These are phyloP conservation scores for Bursaphelenchus okinawaensis DNA, from an alignment of 2,888 invertebrate species.

Conservation along the genomic window DNA sequence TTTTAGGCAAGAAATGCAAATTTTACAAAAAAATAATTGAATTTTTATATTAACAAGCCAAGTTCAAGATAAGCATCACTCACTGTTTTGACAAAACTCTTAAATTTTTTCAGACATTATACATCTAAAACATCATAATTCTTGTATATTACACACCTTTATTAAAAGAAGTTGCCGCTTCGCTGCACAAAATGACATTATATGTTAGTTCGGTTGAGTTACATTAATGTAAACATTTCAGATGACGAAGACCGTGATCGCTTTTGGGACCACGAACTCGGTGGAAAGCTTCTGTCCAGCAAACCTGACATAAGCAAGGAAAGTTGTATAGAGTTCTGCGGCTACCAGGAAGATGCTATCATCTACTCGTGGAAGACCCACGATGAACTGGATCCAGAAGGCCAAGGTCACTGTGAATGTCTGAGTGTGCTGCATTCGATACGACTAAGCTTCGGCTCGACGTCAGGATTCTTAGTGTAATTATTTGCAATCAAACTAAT, in stretches of 20 bases:
- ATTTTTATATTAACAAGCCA: no score
- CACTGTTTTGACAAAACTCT: no score
- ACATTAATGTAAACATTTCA: slow-evolving; percentile 14
- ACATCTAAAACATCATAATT: no score
- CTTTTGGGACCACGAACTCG: slow-evolving; percentile 36
- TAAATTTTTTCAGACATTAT: no score
- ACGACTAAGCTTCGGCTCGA: slow-evolving; percentile 31
- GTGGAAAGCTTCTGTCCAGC: slow-evolving; percentile 22
- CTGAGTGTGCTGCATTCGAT: slow-evolving; percentile 31
- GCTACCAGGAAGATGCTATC: slow-evolving; percentile 17
- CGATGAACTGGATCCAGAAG: slow-evolving; percentile 23
- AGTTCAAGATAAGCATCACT: no score
- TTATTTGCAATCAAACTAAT: slow-evolving; percentile 14
- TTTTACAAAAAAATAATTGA: no score
- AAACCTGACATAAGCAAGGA: slow-evolving; percentile 24
- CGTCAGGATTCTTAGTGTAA: slow-evolving; percentile 31
- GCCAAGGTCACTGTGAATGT: slow-evolving; percentile 27
- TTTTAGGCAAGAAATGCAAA: no score
- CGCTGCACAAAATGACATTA: no score
- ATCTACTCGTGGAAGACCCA: slow-evolving; percentile 34
- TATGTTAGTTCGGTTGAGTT: no score
- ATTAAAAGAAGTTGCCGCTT: no score
- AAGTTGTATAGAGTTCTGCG: slow-evolving; percentile 23
- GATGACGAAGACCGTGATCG: slow-evolving; percentile 33
- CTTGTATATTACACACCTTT: no score